phyloP scores from a whole-genome alignment of 2,797 vertebrate genomes.

The Poecile montanus region DNA sequence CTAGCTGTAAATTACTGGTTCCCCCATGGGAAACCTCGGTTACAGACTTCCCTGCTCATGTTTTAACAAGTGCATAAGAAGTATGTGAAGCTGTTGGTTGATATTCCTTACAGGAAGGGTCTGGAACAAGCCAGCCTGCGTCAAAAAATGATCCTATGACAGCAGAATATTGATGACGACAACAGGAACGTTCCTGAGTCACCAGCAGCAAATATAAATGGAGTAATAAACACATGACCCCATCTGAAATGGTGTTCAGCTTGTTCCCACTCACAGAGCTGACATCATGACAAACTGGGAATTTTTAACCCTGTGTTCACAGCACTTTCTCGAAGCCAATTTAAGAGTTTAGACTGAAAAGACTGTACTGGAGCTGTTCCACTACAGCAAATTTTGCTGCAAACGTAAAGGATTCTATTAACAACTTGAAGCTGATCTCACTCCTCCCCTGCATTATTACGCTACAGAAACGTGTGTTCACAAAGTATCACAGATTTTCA shows the following conservation, averaged over 20 bases:
- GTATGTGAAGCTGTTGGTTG: neutral
- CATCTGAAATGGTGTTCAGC: neutral
- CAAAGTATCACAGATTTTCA: neutral
- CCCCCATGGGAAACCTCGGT: neutral
- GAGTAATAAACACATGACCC: neutral
- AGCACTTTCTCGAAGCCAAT: neutral
- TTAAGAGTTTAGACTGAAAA: neutral
- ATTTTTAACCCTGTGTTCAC: neutral
- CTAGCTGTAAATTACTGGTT: neutral
- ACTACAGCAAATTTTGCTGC: neutral
- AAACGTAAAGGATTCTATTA: neutral
- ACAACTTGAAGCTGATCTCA: neutral
- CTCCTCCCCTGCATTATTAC: neutral
- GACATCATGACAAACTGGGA: neutral
- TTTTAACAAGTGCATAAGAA: neutral
- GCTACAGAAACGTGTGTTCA: neutral
- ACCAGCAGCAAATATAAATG: neutral
- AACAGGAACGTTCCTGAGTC: conserved; percentile 19
- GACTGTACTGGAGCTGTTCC: neutral
- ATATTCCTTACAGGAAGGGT: neutral
- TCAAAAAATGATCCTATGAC: conserved; percentile 26
- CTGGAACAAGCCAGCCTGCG: neutral
- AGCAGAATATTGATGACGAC: conserved; percentile 18
- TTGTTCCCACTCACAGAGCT: neutral
- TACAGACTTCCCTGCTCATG: neutral